Percentiles rank a stretch among this genome's conserved stretches.
Conservation (phyloP, 2,113 vertebrate species). For the Calyptomena viridis region DNA sequence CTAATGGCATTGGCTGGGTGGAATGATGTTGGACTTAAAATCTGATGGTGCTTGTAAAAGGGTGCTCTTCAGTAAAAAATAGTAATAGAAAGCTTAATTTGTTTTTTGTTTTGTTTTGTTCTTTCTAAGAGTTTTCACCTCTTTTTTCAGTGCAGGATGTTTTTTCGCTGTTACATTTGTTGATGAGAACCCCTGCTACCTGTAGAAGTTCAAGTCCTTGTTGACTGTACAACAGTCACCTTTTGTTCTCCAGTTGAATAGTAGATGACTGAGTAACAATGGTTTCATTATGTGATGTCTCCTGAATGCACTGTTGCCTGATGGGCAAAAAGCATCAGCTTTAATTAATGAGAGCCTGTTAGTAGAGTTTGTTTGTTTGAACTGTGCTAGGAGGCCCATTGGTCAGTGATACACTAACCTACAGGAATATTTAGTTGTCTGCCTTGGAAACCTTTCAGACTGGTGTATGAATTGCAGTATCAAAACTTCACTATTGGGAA, state of each 20-base stretch:
- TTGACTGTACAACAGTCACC: not conserved
- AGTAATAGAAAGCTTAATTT: not conserved
- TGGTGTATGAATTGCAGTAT: not conserved
- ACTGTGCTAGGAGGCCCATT: not conserved
- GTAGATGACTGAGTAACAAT: conserved; percentile 1
- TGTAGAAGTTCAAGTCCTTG: not conserved
- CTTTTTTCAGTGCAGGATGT: not conserved
- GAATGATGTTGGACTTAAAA: not conserved
- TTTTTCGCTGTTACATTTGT: not conserved
- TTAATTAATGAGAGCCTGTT: conserved; percentile 27
- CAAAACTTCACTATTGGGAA: not conserved
- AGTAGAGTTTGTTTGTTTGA: not conserved
- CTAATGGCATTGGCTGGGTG: not conserved
- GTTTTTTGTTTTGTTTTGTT: not conserved
- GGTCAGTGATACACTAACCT: not conserved
- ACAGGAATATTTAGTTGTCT: not conserved
- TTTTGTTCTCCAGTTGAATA: conserved; percentile 34
- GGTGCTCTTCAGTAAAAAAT: not conserved
- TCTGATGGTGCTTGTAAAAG: not conserved
- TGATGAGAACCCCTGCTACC: not conserved
- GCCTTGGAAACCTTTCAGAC: not conserved
- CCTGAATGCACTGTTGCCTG: not conserved
- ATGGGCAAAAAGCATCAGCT: not conserved
- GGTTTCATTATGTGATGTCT: conserved; percentile 23
- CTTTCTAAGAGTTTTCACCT: not conserved